Conservation (phyloP, 2,797 vertebrate genomes). For the Sebastiscus tertius region DNA sequence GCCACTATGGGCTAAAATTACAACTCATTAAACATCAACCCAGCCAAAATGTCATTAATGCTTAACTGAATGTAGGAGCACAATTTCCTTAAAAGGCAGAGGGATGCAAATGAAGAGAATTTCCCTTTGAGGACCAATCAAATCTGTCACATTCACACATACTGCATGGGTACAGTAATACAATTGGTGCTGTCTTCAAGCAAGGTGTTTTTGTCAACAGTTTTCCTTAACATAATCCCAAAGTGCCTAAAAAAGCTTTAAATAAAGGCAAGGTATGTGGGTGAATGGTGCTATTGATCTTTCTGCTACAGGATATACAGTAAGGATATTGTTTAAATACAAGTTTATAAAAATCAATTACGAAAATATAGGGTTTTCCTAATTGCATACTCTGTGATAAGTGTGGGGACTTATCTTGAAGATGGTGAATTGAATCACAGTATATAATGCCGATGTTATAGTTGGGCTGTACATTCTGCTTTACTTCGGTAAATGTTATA, state of each 20-base stretch:
- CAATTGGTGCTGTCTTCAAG: not conserved
- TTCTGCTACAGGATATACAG: not conserved
- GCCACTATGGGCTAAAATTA: not conserved
- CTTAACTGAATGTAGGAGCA: not conserved
- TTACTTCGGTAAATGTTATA: not conserved
- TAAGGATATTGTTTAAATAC: conserved; percentile 15
- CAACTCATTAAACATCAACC: not conserved
- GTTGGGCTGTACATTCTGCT: conserved; percentile 6
- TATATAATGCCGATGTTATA: not conserved
- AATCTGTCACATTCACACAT: not conserved
- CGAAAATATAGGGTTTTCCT: conserved; percentile 47
- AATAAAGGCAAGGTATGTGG: not conserved
- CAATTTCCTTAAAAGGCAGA: not conserved
- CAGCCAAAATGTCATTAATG: not conserved
- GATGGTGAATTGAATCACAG: not conserved
- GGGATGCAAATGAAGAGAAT: not conserved
- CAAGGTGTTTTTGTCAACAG: not conserved
- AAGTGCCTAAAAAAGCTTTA: not conserved
- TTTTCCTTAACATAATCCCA: not conserved
- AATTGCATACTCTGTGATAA: conserved; percentile 30
- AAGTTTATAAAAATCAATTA: conserved; percentile 39
- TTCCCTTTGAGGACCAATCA: not conserved
- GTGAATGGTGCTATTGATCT: not conserved
- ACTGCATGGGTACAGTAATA: not conserved
- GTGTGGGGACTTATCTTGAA: not conserved